Base-by-base conservation (phyloP, 2,113 vertebrate species). In the Mus pahari region DNA sequence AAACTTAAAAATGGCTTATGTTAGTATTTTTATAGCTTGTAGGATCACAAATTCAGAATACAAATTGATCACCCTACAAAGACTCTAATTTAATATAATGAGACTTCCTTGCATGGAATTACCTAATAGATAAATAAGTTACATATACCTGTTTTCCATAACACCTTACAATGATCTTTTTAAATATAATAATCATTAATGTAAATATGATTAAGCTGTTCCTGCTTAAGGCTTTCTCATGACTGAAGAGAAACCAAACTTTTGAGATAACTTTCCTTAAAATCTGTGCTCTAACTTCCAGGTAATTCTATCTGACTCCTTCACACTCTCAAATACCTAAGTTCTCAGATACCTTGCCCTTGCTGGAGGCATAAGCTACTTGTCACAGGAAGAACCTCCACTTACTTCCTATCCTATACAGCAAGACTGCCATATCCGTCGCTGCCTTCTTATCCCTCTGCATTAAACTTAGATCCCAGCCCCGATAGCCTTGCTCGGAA, bases 181-280 rank as follows among this genome's bases (percentile, higher is more conserved):
- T 36, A 33, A 92, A n/a, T 39, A 66, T 45, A 86, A 86, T 86
- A 91, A 79, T 86, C 84, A 71, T 77, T 91, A 92, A 50, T 86
- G 24, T 5, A 95, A 93, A 94, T 92, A 16, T 75, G 50, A 88
- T 84, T 33, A 45, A 58, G 26, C 0, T 50, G 66, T 16, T 48
- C 12, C 24, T 55, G 12, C 26, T 42, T 82, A 42, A 88, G 93
- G 77, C 6, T 2, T 2, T 53, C 73, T 28, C n/a, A 26, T 33
- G 5, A 68, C n/a, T 50, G 92, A 42, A 55, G 8, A 36, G 77
- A 92, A 90, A 53, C 11, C 42, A 55, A 42, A n/a, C 50, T 19
- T 12, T 92, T 2, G 89, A 55, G 83, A 48, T 20, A 31, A 24
- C 11, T 84, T 36, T 86, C 64, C 19, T 31, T 88, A 42, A 58